Evolutionary conservation across 2,113 vertebrate species (phyloP).

Genomic region (Trachemys scripta): DNA sequence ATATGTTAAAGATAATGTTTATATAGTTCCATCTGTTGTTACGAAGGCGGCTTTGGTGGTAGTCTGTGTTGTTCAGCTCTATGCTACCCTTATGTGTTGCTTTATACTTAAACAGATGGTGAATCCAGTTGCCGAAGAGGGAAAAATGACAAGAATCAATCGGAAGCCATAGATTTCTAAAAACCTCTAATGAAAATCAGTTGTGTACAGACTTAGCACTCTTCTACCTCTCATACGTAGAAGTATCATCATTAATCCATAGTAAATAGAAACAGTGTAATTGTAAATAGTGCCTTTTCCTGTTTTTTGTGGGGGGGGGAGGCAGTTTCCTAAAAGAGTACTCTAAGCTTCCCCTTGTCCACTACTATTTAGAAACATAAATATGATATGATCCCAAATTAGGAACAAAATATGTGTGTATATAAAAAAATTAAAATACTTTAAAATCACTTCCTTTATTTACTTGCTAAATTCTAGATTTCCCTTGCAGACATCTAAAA

Average conservation of each 20-base stretch:
- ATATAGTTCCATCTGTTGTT: constrained; percentile 33
- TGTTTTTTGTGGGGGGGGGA: not conserved
- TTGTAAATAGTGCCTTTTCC: not conserved
- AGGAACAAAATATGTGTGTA: not conserved
- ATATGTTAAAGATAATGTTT: constrained; percentile 27
- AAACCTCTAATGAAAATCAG: not conserved
- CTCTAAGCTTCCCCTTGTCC: not conserved
- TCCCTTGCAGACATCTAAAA: not conserved
- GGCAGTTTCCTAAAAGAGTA: not conserved
- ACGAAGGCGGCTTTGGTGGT: not conserved
- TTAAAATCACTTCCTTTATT: not conserved
- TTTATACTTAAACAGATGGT: constrained; percentile 71
- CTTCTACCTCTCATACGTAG: not conserved
- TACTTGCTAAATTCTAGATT: not conserved
- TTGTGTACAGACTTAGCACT: not conserved
- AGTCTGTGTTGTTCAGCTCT: constrained; percentile 20
- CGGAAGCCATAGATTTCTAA: not conserved
- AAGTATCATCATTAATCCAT: not conserved
- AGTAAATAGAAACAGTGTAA: not conserved
- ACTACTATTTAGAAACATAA: not conserved
- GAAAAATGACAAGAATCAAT: constrained; percentile 46
- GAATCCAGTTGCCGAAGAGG: constrained; percentile 40
- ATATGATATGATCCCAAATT: not conserved
- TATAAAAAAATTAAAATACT: not conserved
- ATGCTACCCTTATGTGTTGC: constrained; percentile 10